A percentile compares a stretch with the other conserved stretches of the same genome.
Evolutionary conservation across 2,888 invertebrate genomes (phyloP).

Genomic region (Erebia aethiops): DNA sequence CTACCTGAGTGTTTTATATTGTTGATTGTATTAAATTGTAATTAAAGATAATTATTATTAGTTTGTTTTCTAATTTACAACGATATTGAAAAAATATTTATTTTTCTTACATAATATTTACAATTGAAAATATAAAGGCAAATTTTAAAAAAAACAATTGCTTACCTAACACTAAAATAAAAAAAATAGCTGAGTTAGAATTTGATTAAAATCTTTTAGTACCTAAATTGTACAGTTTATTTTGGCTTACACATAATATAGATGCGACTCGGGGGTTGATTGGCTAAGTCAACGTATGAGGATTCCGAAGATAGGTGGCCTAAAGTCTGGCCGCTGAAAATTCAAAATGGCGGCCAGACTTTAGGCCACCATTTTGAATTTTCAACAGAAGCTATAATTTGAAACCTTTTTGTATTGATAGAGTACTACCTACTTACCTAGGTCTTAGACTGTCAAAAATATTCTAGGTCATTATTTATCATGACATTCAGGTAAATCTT

Average conservation of each 20-base stretch:
- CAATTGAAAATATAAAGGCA: background rate
- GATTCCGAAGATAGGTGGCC: no score
- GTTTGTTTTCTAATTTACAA: background rate
- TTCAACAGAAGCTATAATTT: no score
- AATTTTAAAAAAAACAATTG: conserved; percentile 7
- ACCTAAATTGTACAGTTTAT: conserved; percentile 32
- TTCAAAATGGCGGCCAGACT: no score
- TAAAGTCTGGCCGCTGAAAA: no score
- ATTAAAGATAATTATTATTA: background rate
- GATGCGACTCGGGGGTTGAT: background rate
- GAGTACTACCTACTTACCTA: no score
- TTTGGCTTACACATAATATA: conserved; percentile 17
- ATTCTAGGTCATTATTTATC: no score
- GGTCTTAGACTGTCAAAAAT: no score
- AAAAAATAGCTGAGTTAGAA: conserved; percentile 5
- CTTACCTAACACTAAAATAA: conserved; percentile 10
- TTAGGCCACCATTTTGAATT: no score
- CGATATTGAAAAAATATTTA: conserved; percentile 10
- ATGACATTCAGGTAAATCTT: no score
- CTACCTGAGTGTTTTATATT: background rate
- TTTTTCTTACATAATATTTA: conserved; percentile 3
- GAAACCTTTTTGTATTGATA: no score
- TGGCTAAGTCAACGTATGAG: background rate
- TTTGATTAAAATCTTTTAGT: conserved; percentile 7
- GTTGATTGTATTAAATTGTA: background rate